phyloP scores from a whole-genome alignment of 2,113 vertebrate genomes.

The Ariopsis seemanni region DNA sequence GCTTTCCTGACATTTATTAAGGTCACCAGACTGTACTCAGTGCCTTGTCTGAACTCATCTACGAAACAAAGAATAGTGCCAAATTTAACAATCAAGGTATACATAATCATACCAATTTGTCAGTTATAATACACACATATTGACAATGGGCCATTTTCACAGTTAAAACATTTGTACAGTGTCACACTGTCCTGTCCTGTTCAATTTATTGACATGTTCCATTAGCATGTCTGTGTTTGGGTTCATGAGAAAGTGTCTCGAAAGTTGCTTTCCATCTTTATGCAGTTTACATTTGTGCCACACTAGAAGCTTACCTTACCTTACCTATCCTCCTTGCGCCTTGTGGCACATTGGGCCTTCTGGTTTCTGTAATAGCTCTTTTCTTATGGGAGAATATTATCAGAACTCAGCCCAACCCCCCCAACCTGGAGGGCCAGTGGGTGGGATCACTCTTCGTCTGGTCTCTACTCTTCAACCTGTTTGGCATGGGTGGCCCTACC shows the following conservation, averaged over 20 bases:
- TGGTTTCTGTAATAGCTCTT: too few species aligned
- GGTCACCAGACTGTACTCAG: constrained; percentile 41
- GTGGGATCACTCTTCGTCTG: too few species aligned
- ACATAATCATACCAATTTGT: too few species aligned
- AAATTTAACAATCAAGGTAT: background rate
- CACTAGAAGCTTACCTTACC: background rate
- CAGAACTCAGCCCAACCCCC: too few species aligned
- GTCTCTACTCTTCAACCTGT: too few species aligned
- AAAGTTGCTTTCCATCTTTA: constrained; percentile 60
- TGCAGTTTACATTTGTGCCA: background rate
- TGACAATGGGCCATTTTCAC: background rate
- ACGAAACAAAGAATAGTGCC: background rate
- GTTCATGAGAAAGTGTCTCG: constrained; percentile 56
- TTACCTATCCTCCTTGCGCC: too few species aligned
- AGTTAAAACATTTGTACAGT: background rate
- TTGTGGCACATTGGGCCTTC: too few species aligned
- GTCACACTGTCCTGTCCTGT: constrained; percentile 35
- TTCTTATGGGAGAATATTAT: too few species aligned
- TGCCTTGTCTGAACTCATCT: constrained; percentile 61
- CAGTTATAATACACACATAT: background rate
- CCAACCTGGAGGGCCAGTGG: too few species aligned
- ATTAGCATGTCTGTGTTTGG: constrained; percentile 53
- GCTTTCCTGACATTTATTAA: constrained; percentile 45
- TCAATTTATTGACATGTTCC: constrained; percentile 58
- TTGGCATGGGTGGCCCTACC: too few species aligned